Conservation (phyloP, 1,140 invertebrate genomes). For the Caligus rogercresseyi region DNA sequence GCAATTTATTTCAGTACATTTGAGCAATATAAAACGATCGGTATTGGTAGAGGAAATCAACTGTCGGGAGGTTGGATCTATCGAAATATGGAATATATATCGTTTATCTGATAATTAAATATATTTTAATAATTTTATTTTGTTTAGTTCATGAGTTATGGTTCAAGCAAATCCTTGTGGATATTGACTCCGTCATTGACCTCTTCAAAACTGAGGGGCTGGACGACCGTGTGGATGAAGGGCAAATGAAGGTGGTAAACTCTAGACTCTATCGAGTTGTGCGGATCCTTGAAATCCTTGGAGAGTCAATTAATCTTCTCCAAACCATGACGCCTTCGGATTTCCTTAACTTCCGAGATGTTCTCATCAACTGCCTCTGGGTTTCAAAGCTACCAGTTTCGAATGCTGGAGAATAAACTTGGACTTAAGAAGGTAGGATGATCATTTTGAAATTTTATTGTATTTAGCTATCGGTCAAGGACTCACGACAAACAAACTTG, state of each 20-base stretch:
- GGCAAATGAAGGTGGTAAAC: conserved; percentile 75
- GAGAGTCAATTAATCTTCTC: conserved; percentile 89
- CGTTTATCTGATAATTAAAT: too few relatives aligned
- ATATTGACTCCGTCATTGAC: conserved; percentile 74
- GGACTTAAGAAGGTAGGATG: conserved; percentile 57
- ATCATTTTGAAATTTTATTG: not conserved
- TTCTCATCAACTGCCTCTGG: conserved; percentile 84
- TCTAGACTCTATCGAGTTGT: conserved; percentile 78
- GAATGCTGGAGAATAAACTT: conserved; percentile 88
- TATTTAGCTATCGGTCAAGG: not conserved
- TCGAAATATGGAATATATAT: too few relatives aligned
- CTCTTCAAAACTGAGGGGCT: conserved; percentile 50
- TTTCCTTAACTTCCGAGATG: conserved; percentile 87
- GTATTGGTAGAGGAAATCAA: too few relatives aligned
- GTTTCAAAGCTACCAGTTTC: conserved; percentile 92
- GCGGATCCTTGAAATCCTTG: conserved; percentile 74
- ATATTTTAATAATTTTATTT: too few relatives aligned
- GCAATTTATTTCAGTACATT: too few relatives aligned
- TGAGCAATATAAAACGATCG: too few relatives aligned
- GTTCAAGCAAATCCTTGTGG: conserved; percentile 98
- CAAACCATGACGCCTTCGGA: conserved; percentile 96
- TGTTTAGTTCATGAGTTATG: conserved; percentile 87
- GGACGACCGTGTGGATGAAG: conserved; percentile 55
- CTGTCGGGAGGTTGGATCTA: too few relatives aligned
- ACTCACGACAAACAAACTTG: too few relatives aligned